phyloP scores from a whole-genome alignment of 2,888 invertebrate genomes.

The Brenthis hecate region DNA sequence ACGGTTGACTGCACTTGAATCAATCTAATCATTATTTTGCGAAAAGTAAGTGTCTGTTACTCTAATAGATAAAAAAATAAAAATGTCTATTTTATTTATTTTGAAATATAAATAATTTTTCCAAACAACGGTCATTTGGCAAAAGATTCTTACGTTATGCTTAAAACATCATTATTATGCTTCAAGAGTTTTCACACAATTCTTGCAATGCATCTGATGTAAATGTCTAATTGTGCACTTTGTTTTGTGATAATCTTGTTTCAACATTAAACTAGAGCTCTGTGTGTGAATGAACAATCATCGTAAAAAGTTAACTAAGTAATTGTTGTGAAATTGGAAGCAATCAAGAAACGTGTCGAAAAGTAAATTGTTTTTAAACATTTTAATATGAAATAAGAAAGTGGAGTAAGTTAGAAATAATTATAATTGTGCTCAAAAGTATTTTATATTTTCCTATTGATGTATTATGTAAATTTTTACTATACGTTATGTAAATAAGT shows the following conservation, averaged over 20 bases:
- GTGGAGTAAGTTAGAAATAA: background rate
- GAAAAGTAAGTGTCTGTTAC: background rate
- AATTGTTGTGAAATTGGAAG: constrained; percentile 31
- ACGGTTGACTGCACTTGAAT: constrained; percentile 22
- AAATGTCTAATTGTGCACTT: constrained; percentile 35
- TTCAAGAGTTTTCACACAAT: constrained; percentile 37
- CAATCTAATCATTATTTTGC: constrained; percentile 20
- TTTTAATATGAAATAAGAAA: constrained; percentile 1
- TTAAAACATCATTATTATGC: background rate
- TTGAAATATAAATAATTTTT: constrained; percentile 14
- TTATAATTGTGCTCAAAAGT: background rate
- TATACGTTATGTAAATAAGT: no score
- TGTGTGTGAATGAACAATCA: constrained; percentile 34
- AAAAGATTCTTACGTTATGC: constrained; percentile 23
- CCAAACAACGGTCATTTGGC: background rate
- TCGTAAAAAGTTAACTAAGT: constrained; percentile 36
- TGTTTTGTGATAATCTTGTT: constrained; percentile 36
- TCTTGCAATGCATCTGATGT: constrained; percentile 35
- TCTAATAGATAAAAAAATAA: constrained; percentile 1
- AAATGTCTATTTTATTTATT: constrained; percentile 19
- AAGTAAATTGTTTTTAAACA: constrained; percentile 19
- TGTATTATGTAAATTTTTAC: background rate
- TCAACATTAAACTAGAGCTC: constrained; percentile 31
- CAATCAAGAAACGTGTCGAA: constrained; percentile 32
- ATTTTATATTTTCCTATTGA: background rate